Percentiles rank a stretch among this genome's conserved stretches.
Conservation (phyloP, 2,797 vertebrate species). For the Acrossocheilus fasciatus region DNA sequence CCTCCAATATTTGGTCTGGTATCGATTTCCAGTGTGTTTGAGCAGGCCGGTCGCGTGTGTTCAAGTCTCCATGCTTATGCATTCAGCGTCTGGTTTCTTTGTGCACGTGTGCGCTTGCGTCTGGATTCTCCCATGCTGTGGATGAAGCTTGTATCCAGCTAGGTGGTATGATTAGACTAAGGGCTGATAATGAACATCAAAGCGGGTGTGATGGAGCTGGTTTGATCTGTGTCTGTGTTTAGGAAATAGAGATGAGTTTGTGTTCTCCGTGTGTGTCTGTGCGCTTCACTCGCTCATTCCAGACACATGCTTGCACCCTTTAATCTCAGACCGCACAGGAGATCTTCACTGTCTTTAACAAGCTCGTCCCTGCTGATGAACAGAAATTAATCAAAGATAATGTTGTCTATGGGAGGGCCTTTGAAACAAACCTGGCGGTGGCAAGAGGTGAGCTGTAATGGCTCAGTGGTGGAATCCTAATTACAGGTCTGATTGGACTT, state of each 20-base stretch:
- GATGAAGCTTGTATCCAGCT: slow-evolving; percentile 46
- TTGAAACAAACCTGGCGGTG: slow-evolving; percentile 48
- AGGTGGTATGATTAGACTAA: slow-evolving; percentile 53
- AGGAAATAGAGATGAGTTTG: slow-evolving; percentile 46
- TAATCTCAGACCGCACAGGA: slow-evolving; percentile 54
- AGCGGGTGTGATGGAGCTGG: slow-evolving; percentile 32
- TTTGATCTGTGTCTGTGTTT: slow-evolving; percentile 44
- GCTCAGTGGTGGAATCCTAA: slow-evolving; percentile 42
- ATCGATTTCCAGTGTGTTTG: slow-evolving; percentile 41
- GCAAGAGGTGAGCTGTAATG: slow-evolving; percentile 38
- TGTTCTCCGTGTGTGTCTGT: slow-evolving; percentile 21
- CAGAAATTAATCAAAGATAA: slow-evolving; percentile 59
- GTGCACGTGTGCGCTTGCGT: neutral
- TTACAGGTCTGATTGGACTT: slow-evolving; percentile 27
- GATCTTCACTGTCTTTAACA: slow-evolving; percentile 49
- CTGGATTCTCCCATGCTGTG: slow-evolving; percentile 53
- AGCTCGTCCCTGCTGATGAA: slow-evolving; percentile 50
- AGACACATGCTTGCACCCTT: slow-evolving; percentile 50
- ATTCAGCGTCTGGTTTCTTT: slow-evolving; percentile 18
- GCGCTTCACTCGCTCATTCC: slow-evolving; percentile 42
- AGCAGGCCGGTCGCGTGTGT: slow-evolving; percentile 33
- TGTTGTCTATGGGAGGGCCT: slow-evolving; percentile 46
- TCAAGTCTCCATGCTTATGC: slow-evolving; percentile 10
- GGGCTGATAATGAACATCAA: slow-evolving; percentile 59
- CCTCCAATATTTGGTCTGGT: slow-evolving; percentile 27